These are phyloP conservation scores for Toxotes chatareus DNA, from an alignment of 2,113 vertebrate species.

Conservation along the genomic window DNA sequence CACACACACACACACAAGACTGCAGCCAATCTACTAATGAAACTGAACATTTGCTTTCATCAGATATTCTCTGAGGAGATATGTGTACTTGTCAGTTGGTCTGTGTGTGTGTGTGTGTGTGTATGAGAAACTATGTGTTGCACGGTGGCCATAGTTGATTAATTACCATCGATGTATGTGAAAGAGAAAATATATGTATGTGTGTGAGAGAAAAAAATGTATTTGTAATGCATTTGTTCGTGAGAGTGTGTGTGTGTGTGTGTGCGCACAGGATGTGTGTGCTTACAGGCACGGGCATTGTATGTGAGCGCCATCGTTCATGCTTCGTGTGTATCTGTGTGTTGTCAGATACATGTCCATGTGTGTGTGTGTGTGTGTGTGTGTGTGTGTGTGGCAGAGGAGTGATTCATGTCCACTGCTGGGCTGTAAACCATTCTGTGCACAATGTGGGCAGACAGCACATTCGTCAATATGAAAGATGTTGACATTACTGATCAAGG, in stretches of 20 bases:
- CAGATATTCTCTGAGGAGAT: conserved; percentile 90
- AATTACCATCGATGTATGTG: conserved; percentile 66
- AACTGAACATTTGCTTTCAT: conserved; percentile 88
- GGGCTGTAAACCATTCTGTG: conserved; percentile 98
- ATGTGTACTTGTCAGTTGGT: conserved; percentile 90
- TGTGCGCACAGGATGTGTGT: conserved; percentile 13
- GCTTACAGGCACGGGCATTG: conserved; percentile 40
- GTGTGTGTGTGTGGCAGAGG: conserved; percentile 86
- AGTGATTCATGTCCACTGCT: conserved; percentile 99
- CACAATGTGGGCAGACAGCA: conserved; percentile 98
- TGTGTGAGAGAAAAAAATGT: conserved; percentile 57
- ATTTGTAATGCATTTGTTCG: conserved; percentile 57
- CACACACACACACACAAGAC: conserved; percentile 64
- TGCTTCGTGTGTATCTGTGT: conserved; percentile 87
- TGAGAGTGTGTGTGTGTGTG: conserved; percentile 42
- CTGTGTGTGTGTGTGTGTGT: conserved; percentile 68
- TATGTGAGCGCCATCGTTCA: conserved; percentile 39
- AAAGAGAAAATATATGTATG: conserved; percentile 64
- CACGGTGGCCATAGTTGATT: conserved; percentile 77
- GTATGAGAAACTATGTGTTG: conserved; percentile 61
- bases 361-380: conserved; percentile 91
- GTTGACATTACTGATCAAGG: conserved; percentile 98
- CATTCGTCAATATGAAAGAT: conserved; percentile 99
- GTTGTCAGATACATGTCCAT: conserved; percentile 80
- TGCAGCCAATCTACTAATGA: conserved; percentile 95